Evolutionary conservation across 2,888 invertebrate species (phyloP), one percentile per base, ranked within the genome.

Genomic region (Phaedon cochleariae): DNA sequence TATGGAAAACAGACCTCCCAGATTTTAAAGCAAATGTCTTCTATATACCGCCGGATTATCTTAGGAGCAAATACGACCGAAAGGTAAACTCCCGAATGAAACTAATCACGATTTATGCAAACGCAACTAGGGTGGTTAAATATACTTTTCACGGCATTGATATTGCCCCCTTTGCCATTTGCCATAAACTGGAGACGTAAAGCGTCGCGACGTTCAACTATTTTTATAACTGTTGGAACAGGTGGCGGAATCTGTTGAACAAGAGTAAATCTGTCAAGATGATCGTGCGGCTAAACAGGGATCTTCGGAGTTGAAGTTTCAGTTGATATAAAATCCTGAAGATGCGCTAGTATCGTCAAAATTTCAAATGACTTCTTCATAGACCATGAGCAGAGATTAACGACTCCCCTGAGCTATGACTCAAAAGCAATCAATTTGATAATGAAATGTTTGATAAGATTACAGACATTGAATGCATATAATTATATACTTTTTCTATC

Each of bases 161-260:
- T 64, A 69, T 62, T 60, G 61, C 52, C 70, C 64, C 65, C 64
- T 45, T 65, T 68, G 67, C 70, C 70, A 65, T 65, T 68, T 70
- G 65, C 53, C 65, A 65, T 59, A 62, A 52, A 68, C 70, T 70
- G 67, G 65, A 62, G 65, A 62, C 48, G 34, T 51, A 60, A 53
- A 61, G 65, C 70, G 70, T 68, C 70, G 67, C 67, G 70, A 68
- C 70, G 70, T 18, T 20, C 48, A 22, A 54, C 45, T 51, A 49
- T 65, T 55, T 49, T 20, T 41, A n/a, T n/a, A 41, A 15, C 41
- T 41, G 41, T 41, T n/a, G 1, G 5, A 15, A 21, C 48, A 20
- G 34, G 20, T 48, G 10, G 10, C 34, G 26, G 17, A 20, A 49
- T 22, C 59, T 31, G 5, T 12, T 46, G 9, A 12, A 15, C 10